Percentiles rank a stretch among this genome's conserved stretches.
Conservation (phyloP, 2,888 invertebrate genomes). For the Apotomis capreana region DNA sequence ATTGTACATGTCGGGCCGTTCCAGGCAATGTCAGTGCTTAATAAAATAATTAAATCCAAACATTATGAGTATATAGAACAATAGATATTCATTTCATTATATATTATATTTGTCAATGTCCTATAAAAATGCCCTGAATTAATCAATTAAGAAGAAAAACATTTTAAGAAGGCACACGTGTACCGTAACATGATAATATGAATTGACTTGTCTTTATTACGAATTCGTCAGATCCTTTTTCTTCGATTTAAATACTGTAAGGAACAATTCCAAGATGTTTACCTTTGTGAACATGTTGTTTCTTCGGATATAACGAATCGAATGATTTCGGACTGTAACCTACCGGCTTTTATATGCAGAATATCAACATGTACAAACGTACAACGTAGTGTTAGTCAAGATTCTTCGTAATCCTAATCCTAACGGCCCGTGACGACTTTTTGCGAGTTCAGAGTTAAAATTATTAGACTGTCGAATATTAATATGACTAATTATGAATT, state of each 20-base stretch:
- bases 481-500: constrained; percentile 18
- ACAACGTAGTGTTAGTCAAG: constrained; percentile 4
- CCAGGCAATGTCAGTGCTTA: too few relatives aligned
- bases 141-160: too few relatives aligned
- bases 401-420: neutral
- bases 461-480: constrained; percentile 22
- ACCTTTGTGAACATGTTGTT: constrained; percentile 27
- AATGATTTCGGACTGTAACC: constrained; percentile 15
- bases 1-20: too few relatives aligned
- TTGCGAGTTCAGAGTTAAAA: constrained; percentile 2
- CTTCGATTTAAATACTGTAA: neutral
- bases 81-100: too few relatives aligned
- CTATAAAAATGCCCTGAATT: too few relatives aligned
- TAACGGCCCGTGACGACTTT: constrained; percentile 23
- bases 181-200: too few relatives aligned
- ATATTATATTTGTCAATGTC: too few relatives aligned
- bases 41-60: too few relatives aligned
- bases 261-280: neutral
- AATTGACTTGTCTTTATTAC: neutral
- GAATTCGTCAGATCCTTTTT: neutral
- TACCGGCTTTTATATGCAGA: constrained; percentile 17
- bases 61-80: too few relatives aligned
- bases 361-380: neutral
- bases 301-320: constrained; percentile 3
- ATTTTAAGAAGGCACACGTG: too few relatives aligned